These are phyloP conservation scores for Eulemur coronatus DNA, from an alignment of 2,797 vertebrate genomes.

Conservation along the genomic window DNA sequence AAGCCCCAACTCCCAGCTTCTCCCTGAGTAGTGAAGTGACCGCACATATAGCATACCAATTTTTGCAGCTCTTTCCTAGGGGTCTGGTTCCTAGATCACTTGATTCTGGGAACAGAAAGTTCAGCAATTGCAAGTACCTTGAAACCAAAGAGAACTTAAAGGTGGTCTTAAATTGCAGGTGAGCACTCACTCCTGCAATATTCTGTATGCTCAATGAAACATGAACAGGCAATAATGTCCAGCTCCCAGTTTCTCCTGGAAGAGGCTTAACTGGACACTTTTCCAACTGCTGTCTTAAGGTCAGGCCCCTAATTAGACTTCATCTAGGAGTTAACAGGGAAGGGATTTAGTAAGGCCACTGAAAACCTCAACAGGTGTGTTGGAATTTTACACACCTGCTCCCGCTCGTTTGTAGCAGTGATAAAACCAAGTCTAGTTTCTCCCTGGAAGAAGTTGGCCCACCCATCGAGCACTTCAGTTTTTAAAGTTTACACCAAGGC, in stretches of 20 bases:
- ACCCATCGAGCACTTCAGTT: fast-evolving
- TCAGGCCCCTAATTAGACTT: neutral
- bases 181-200: neutral
- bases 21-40: neutral
- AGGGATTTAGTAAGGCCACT: neutral
- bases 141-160: neutral
- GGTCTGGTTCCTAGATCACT: neutral
- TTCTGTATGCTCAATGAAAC: neutral
- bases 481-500: neutral
- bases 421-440: neutral
- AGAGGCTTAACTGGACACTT: neutral
- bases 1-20: neutral
- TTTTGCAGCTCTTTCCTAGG: neutral
- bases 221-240: neutral
- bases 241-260: neutral
- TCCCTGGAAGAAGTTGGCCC: neutral
- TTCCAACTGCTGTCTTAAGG: neutral
- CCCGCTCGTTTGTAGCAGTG: neutral
- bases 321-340: neutral
- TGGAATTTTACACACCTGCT: neutral
- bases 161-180: neutral
- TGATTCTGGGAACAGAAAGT: neutral
- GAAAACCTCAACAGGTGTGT: neutral
- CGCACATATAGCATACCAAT: neutral
- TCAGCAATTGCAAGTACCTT: neutral